Evolutionary conservation across 2,888 invertebrate genomes (phyloP).

Genomic region (Orthosia cruda): DNA sequence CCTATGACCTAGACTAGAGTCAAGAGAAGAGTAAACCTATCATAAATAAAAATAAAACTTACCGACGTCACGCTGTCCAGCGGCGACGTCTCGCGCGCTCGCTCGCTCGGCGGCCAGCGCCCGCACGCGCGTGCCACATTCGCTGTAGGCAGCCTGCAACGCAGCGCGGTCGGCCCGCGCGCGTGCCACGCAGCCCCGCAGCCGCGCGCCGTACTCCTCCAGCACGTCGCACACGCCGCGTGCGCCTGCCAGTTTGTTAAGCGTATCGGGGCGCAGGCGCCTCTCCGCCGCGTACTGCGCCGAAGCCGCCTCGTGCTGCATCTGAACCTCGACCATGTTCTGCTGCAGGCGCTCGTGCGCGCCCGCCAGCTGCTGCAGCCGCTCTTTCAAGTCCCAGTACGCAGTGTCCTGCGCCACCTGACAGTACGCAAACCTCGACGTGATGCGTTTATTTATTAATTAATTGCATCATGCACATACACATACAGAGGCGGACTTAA

Average conservation of each 20-base stretch:
- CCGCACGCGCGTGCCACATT: slow-evolving; percentile 59
- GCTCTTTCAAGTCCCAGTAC: slow-evolving; percentile 86
- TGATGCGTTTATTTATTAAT: no score
- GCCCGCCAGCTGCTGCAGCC: slow-evolving; percentile 79
- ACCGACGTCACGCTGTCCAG: slow-evolving; percentile 64
- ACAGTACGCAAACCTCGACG: background rate
- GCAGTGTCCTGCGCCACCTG: slow-evolving; percentile 88
- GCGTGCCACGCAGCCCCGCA: slow-evolving; percentile 79
- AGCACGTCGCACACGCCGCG: slow-evolving; percentile 82
- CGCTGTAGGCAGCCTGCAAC: slow-evolving; percentile 76
- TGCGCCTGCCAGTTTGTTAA: slow-evolving; percentile 79
- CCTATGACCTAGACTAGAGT: no score
- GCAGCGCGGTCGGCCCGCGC: slow-evolving; percentile 78
- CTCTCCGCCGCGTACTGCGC: slow-evolving; percentile 84
- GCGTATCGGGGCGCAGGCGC: slow-evolving; percentile 82
- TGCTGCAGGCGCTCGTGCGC: slow-evolving; percentile 85
- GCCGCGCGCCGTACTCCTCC: slow-evolving; percentile 77
- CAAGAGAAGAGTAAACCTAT: no score
- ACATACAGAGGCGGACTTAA: no score
- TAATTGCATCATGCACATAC: no score
- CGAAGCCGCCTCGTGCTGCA: slow-evolving; percentile 86
- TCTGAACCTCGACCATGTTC: slow-evolving; percentile 87
- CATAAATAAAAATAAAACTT: no score
- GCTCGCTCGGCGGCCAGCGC: slow-evolving; percentile 9
- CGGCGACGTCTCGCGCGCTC: slow-evolving; percentile 47